Evolutionary conservation across 37 sponge, comb jelly and placozoan species (phyloP), one percentile per base, ranked within the genome.

Genomic region (Aphrocallistes beatrix): DNA sequence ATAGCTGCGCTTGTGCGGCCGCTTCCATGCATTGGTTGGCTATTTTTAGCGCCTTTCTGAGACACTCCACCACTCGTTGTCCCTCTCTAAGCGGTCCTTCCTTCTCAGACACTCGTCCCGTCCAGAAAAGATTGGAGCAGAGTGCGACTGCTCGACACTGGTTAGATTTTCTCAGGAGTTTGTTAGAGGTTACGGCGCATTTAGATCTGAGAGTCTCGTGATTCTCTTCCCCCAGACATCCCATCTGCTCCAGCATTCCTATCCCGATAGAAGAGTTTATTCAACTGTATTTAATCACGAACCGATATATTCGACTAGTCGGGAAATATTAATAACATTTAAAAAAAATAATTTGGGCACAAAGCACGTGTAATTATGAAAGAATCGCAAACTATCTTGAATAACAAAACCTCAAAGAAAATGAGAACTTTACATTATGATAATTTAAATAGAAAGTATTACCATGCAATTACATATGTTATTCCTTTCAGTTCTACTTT

Each of bases 11-110:
- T 85, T 97, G 91, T 30, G 92, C 99, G 0, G 88, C 50, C 36
- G 85, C 82, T 37, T 98, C 99, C 99, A 98, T 98, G 84, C 99
- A 98, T 89, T 98, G 99, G 75, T 86, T 90, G 42, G 96, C 92
- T 37, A 98, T 94, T 38, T 94, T 91, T 9, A 91, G 90, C 0
- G 91, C 83, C 86, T 94, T 98, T 93, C 94, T 95, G 45, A 98
- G 85, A 81, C 99, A 95, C 85, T 98, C 99, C 83, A 90, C 38
- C 34, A 98, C 99, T 36, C 94, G 51, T 85, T 95, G 95, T 6
- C 88, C 87, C 34, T 84, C 86, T 37, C 81, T 84, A n/a, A 60
- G 48, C 19, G n/a, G 82, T 0, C 39, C 87, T n/a, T 83, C 87
- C 38, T 17, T 0, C 39, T 83, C 86, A 36, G 87, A 86, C 10